Conservation (phyloP, 2,113 vertebrate species). For the Rhynchomys soricoides region DNA sequence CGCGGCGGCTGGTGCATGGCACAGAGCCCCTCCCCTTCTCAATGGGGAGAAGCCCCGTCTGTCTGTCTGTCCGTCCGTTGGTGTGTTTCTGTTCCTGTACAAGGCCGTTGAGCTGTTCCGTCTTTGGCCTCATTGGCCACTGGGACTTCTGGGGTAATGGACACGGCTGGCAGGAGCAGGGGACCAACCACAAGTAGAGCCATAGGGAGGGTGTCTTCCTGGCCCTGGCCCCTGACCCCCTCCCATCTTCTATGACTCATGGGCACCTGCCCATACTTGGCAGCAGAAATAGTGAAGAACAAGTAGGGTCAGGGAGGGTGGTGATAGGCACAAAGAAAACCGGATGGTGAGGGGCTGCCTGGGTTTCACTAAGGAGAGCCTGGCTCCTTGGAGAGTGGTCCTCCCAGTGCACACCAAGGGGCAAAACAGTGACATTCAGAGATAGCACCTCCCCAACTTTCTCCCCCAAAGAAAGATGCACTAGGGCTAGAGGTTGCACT, state of each 20-base stretch:
- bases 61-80: conserved; percentile 81
- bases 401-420: background rate
- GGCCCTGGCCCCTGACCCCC: background rate
- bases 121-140: conserved; percentile 74
- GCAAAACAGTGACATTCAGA: background rate
- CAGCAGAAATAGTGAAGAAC: conserved; percentile 39
- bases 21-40: conserved; percentile 82
- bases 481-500: background rate
- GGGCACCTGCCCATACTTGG: conserved; percentile 33
- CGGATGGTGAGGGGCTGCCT: background rate
- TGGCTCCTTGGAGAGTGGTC: conserved; percentile 25
- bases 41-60: conserved; percentile 79
- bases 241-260: conserved; percentile 46
- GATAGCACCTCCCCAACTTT: background rate
- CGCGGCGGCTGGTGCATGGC: conserved; percentile 93
- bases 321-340: background rate
- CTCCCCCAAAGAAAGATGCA: background rate
- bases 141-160: conserved; percentile 63
- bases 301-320: background rate
- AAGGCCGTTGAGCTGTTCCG: conserved; percentile 69
- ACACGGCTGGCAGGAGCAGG: conserved; percentile 62
- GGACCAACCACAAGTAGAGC: conserved; percentile 54
- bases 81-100: conserved; percentile 81
- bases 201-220: conserved; percentile 44
- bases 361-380: background rate